Base-by-base conservation (phyloP, 2,113 vertebrate genomes). In the Apistogramma diplotaenia region DNA sequence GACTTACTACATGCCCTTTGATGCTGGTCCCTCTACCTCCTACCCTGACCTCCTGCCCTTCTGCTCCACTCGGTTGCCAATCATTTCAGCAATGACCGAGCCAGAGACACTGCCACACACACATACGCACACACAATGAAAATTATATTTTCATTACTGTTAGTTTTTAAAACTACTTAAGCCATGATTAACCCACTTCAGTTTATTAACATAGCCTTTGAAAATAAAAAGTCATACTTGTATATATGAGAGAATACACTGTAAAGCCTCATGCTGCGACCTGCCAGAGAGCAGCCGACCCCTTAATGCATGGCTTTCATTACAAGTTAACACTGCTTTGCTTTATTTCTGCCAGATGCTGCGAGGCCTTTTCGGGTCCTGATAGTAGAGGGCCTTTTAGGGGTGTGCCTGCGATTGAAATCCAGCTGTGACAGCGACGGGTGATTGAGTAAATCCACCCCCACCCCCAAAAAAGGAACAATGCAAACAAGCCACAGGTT, bases 361-460 rank as follows among this genome's bases (percentile, higher is more conserved):
- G 19, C 77, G 74, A 62, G 59, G 37, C 43, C 43, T 29, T 74
- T 37, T 21, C 13, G 33, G 56, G 72, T 78, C 77, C 53, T 15
- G 3, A 13, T 76, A 78, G 46, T 13, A 9, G 21, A 40, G 81
- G 83, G 87, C 49, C 82, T 67, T 43, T 25, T 60, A 10, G 4
- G 84, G 87, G 86, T 35, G 62, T 51, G 67, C 58, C 74, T 78
- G 81, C 91, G 91, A 92, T 91, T 79, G 85, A 93, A 88, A 87
- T 84, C 82, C 85, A 81, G 80, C 91, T 91, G 90, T 84, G 93
- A 92, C 90, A 92, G 87, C 87, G 87, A 92, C 74, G 88, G 88
- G 87, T 92, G 91, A 94, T 88, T 90, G 90, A 93, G 90, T 80
- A 90, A 90, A 90, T 85, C 90, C 82, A 87, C 90, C 91, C 87